A percentile compares a stretch with the other conserved stretches of the same genome.
These are phyloP conservation scores for Amphiprion ocellaris DNA, from an alignment of 2,113 vertebrate species.

Conservation along the genomic window DNA sequence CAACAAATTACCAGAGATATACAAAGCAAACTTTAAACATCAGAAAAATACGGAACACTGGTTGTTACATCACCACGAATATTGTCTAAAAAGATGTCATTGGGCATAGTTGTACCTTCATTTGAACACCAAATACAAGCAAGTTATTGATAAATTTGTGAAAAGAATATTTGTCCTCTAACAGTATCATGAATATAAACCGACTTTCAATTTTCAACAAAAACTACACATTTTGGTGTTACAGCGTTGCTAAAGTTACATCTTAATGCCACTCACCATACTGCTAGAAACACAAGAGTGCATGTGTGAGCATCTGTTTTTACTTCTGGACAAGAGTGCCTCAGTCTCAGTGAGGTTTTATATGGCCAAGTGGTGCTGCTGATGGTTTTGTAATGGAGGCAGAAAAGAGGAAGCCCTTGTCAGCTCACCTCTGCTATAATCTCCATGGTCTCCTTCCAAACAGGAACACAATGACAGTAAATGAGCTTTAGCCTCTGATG, in stretches of 20 bases:
- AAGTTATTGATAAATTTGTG: too few species aligned
- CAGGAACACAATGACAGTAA: constrained; percentile 38
- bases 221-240: background rate
- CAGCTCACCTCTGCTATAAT: constrained; percentile 36
- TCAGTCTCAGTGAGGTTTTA: constrained; percentile 31
- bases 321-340: constrained; percentile 25
- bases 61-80: too few species aligned
- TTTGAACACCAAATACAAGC: too few species aligned
- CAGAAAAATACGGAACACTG: too few species aligned
- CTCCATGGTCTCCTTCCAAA: constrained; percentile 36
- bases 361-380: constrained; percentile 1
- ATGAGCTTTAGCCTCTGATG: constrained; percentile 60
- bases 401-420: constrained; percentile 52
- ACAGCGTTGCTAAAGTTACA: background rate
- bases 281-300: background rate
- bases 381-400: constrained; percentile 45
- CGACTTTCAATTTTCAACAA: too few species aligned
- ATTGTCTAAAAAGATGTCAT: too few species aligned
- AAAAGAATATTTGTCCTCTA: too few species aligned
- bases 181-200: too few species aligned
- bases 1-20: too few species aligned
- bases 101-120: too few species aligned
- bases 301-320: constrained; percentile 13
- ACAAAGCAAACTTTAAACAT: too few species aligned
- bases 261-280: background rate